phyloP scores from a whole-genome alignment of 30 jellyfish, hydroid and myxozoan genomes.

The Aurelia coerulea region DNA sequence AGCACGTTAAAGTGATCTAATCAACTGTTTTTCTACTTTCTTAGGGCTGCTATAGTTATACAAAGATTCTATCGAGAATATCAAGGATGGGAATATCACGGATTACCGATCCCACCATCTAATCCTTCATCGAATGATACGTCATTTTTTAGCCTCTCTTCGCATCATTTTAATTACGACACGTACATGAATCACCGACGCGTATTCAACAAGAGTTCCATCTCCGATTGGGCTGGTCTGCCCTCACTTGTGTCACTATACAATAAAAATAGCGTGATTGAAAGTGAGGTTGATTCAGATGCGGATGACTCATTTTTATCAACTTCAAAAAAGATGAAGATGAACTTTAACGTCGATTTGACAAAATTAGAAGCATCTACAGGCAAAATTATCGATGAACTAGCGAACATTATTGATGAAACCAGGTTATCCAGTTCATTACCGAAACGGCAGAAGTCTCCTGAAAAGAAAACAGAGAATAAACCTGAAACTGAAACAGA shows the following conservation, averaged over 20 bases:
- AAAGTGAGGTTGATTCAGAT: no score
- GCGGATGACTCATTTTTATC: neutral
- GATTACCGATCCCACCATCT: neutral
- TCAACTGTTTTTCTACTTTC: no score
- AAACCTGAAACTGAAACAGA: neutral
- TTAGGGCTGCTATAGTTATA: constrained; percentile 93
- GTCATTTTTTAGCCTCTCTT: constrained; percentile 38
- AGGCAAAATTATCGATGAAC: constrained; percentile 20
- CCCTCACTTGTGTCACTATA: neutral
- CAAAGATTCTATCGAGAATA: constrained; percentile 76
- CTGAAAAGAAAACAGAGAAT: neutral
- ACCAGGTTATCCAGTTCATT: neutral
- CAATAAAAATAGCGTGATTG: neutral
- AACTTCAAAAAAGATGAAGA: neutral
- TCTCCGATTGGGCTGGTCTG: neutral
- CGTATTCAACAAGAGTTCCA: constrained; percentile 28
- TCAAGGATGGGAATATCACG: constrained; percentile 40
- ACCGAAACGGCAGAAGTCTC: neutral
- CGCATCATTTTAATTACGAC: constrained; percentile 70
- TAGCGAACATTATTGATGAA: neutral
- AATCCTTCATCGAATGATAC: neutral
- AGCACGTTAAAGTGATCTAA: no score
- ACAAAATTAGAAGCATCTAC: constrained; percentile 52
- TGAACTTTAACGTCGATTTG: constrained; percentile 31
- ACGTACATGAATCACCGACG: constrained; percentile 66